Base-by-base conservation (phyloP, 2,797 vertebrate species). In the Lateolabrax maculatus region DNA sequence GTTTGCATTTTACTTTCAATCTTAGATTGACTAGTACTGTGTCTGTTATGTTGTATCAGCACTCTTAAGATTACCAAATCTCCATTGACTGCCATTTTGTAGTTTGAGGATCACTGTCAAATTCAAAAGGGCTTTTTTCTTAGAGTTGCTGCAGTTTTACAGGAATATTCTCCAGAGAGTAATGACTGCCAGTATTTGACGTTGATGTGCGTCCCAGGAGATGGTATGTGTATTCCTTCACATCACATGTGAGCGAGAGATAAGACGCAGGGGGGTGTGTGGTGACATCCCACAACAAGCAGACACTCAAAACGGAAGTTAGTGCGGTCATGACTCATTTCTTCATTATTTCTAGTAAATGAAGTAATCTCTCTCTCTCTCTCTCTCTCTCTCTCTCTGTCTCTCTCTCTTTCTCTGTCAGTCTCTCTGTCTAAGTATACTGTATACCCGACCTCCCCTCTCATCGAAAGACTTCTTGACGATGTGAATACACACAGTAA, bases 301-400 rank as follows among this genome's bases (percentile, higher is more conserved):
- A 55, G 11, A 56, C 25, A 52, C 31, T 60, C 31, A 81, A 52
- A 89, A 75, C 36, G 29, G 87, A 91, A 91, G 83, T 71, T 19
- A 72, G 25, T 11, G 4, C 37, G 79, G 65, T 72, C 12, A 66
- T 88, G 85, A 90, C 49, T 86, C 77, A 88, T 88, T 85, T 80
- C 68, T 84, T 79, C 62, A 74, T 71, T 80, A 78, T 70, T 89
- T 91, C 87, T 85, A 85, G 85, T 85, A 89, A 93, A 88, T 81
- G 46, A 56, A 43, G 71, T 27, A 9, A n/a, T 62, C 74, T 27
- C 39, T 27, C n/a, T 39, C 11, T 39, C 16, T 65, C 19, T 68
- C 13, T n/a, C n/a, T 53, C 51, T 71, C n/a, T 41, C 56, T 29
- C 12, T 58, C 12, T n/a, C 23, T 49, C 21, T 39, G 12, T 39